A percentile compares a stretch with the other conserved stretches of the same genome.
phyloP scores from a whole-genome alignment of 2,797 vertebrate species.

The Sphaeramia orbicularis region DNA sequence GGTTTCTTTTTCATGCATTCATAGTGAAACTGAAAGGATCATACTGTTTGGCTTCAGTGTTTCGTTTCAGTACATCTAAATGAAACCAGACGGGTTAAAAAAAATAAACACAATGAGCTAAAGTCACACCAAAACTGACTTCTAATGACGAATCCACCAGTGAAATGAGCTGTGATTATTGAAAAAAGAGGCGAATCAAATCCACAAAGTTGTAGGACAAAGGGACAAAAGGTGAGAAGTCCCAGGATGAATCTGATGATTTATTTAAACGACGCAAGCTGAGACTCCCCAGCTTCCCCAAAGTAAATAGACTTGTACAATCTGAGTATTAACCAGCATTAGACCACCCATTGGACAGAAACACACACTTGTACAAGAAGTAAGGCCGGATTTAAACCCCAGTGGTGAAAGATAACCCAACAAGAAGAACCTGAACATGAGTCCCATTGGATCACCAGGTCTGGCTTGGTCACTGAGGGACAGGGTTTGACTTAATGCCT shows the following conservation, averaged over 20 bases:
- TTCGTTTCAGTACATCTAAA: constrained; percentile 27
- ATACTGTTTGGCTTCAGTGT: constrained; percentile 23
- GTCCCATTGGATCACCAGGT: constrained; percentile 51
- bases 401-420: constrained; percentile 36
- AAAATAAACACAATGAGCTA: background rate
- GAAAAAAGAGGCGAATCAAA: too few relatives aligned
- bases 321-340: constrained; percentile 19
- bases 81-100: background rate
- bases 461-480: constrained; percentile 24
- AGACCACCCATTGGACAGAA: constrained; percentile 56
- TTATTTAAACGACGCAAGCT: constrained; percentile 13
- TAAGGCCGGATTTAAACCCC: constrained; percentile 40
- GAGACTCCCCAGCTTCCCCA: constrained; percentile 22
- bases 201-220: background rate
- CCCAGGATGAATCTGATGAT: constrained; percentile 30
- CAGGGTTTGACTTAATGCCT: constrained; percentile 32
- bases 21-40: constrained; percentile 7
- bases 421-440: constrained; percentile 36
- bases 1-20: too few relatives aligned
- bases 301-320: constrained; percentile 20
- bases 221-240: constrained; percentile 38
- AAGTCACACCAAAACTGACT: background rate
- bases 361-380: constrained; percentile 32
- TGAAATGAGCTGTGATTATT: too few relatives aligned
- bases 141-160: too few relatives aligned